Base-by-base conservation (phyloP, 1,140 invertebrate genomes). In the Caenorhabditis latens region DNA sequence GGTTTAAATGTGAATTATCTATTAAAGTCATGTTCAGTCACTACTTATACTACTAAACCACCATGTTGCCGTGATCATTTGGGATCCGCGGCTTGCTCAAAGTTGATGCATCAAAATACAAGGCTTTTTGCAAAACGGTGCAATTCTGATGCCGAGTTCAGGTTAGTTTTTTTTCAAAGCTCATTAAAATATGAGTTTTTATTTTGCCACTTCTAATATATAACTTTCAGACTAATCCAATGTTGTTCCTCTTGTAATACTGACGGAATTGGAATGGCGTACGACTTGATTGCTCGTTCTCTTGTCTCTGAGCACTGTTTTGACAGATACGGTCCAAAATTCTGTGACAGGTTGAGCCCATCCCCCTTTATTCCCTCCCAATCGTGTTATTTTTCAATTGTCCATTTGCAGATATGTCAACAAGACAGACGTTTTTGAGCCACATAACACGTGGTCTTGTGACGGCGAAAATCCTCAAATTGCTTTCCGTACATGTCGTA, bases 381-480 rank as follows among this genome's bases (percentile, higher is more conserved):
- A 42, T 84, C 4, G 2, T 57, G 14, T 84, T 84, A 42, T 84
- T 58, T 84, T 84, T 84, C 43, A 40, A 84, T n/a, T 58, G 40
- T 16, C 32, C 42, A 83, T 50, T 50, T 85, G 42, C 63, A 85
- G 84, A 85, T 85, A 85, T 75, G 87, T 85, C 21, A 88, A 88
- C 58, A 53, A 63, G 43, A 88, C 87, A 16, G 87, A 88, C 57
- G 83, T 88, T 57, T 88, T 86, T 50, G 86, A 86, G 83, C 85
- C 87, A 14, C 84, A 71, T 50, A 87, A 75, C 32, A 57, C 67
- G 71, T 88, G 87, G 87, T 84, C 75, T 32, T 88, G 87, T 75
- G 82, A 88, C 50, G 87, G 87, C 16, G 84, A 88, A 61, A 88
- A 67, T 84, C 87, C 87, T n/a, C 87, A 88, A 65, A 87, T 88